Conservation (phyloP, 2,797 vertebrate species). For the Spinibarbus caldwelli region DNA sequence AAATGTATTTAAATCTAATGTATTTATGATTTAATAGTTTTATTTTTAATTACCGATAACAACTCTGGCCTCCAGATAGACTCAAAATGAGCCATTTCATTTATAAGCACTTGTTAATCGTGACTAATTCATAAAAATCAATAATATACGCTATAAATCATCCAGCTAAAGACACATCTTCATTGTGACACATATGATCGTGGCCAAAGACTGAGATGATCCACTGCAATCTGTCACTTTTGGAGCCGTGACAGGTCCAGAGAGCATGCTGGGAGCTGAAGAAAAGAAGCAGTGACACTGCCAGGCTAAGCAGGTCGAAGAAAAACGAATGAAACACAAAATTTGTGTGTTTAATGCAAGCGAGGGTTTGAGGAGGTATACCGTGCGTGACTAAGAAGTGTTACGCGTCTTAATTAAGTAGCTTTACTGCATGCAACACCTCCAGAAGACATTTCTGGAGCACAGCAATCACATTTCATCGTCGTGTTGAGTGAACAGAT, state of each 20-base stretch:
- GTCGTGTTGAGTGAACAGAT: background rate
- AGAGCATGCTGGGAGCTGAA: constrained; percentile 33
- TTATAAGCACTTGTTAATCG: background rate
- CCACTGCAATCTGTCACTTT: constrained; percentile 55
- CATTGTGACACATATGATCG: constrained; percentile 28
- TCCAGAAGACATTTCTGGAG: background rate
- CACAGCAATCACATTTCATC: background rate
- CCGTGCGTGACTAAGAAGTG: constrained; percentile 18
- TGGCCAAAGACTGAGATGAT: constrained; percentile 43
- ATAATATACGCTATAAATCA: background rate
- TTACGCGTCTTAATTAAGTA: background rate
- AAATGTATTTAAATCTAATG: too few relatives aligned
- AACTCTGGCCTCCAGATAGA: too few relatives aligned
- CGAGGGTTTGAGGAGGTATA: constrained; percentile 29
- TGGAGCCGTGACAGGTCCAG: constrained; percentile 49
- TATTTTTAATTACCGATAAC: background rate
- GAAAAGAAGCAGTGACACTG: constrained; percentile 4
- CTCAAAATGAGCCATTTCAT: background rate
- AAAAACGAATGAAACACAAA: background rate
- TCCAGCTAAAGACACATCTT: constrained; percentile 10
- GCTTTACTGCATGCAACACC: background rate
- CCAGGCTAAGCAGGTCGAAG: constrained; percentile 41
- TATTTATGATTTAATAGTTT: too few relatives aligned
- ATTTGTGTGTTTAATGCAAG: background rate
- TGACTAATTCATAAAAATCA: background rate